Base-by-base conservation (phyloP, 2,888 invertebrate genomes). In the Lycocerus yunnanus region DNA sequence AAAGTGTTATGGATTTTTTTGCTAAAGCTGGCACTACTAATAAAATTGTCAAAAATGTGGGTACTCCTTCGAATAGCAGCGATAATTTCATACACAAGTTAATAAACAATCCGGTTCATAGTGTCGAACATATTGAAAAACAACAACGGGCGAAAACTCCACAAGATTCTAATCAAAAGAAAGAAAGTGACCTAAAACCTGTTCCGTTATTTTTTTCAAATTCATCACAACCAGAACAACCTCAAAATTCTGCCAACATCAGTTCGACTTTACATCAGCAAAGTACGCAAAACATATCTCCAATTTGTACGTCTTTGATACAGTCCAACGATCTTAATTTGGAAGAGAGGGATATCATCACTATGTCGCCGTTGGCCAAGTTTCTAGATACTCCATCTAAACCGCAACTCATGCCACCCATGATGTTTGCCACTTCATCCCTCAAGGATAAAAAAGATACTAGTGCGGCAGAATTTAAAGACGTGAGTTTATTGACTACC, bases 1-100 rank as follows among this genome's bases (percentile, higher is more conserved):
- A 94, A 84, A 95, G 95, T 86, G 95, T 96, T 3, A 93, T 95
- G 91, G 95, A 95, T 85, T 96, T 96, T 86, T 95, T 96, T 84
- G 95, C 95, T 3, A 93, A 93, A 86, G 94, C 93, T 13, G 90
- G 91, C 66, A 90, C 90, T 1, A 90, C 90, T 2, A 63, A 63
- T 10, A 88, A 89, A 13, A 88, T 89, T 70, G 90, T 89, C 86
- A 90, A 90, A 21, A 88, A 90, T 0, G 88, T 88, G 13, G 87
- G 89, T 1, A 82, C 80, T 8, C 85, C 89, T 18, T 83, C 81
- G 21, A 82, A 80, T 20, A 85, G 86, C 68, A 80, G 81, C 61
- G 86, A 89, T 1, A 93, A 93, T 78, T 90, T 90, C 0, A 91
- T 96, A 43, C 94, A 94, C 83, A 91, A 94, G 78, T 89, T 96